These are phyloP conservation scores for Pseudochirops corinnae DNA, from an alignment of 2,797 vertebrate species.

Conservation along the genomic window DNA sequence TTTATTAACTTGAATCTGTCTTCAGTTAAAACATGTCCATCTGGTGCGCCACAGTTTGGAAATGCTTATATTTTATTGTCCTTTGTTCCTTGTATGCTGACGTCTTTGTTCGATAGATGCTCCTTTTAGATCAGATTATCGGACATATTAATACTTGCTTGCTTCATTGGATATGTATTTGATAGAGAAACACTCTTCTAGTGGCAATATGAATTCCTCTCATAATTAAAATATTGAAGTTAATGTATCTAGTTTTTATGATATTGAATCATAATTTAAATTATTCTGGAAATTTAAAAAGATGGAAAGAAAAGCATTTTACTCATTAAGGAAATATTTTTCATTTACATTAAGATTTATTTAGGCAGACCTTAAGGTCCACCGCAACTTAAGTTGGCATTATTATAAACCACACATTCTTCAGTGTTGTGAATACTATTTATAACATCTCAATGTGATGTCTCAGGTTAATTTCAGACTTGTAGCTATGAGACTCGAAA, in stretches of 20 bases:
- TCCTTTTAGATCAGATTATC: neutral
- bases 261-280: slow-evolving; percentile 35
- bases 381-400: neutral
- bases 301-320: slow-evolving; percentile 8
- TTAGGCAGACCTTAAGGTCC: neutral
- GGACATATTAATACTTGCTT: neutral
- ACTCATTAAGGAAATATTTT: neutral
- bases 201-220: neutral
- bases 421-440: neutral
- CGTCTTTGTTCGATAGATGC: slow-evolving; percentile 1
- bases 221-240: slow-evolving; percentile 44
- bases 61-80: slow-evolving; percentile 3
- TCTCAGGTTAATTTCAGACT: neutral
- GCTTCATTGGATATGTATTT: neutral
- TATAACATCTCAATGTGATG: neutral
- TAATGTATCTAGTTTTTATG: slow-evolving; percentile 7
- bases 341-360: neutral
- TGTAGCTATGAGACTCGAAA: neutral
- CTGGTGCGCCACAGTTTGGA: slow-evolving; percentile 3
- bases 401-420: neutral
- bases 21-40: slow-evolving; percentile 38
- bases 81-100: slow-evolving; percentile 42
- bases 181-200: slow-evolving; percentile 16
- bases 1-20: slow-evolving; percentile 17
- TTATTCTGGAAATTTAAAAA: neutral